Conservation (phyloP, 2,888 invertebrate species). For the Geotrupes spiniger region DNA sequence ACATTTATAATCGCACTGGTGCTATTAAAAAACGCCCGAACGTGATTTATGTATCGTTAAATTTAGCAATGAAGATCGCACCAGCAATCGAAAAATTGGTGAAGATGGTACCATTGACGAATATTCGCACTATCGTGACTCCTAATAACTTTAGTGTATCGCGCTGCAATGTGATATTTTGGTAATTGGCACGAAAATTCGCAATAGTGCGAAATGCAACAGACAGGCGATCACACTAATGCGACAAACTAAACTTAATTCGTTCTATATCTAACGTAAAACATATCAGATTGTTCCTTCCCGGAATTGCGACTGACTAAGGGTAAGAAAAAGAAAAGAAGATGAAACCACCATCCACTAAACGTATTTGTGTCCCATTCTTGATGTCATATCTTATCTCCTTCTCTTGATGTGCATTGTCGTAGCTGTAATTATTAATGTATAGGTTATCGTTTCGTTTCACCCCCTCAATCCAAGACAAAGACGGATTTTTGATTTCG, state of each 20-base stretch:
- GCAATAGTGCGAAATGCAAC: neutral
- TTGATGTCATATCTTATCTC: slow-evolving; percentile 23
- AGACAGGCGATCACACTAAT: too few relatives aligned
- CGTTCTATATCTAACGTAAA: slow-evolving; percentile 13
- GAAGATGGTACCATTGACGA: too few relatives aligned
- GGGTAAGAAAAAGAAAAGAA: neutral
- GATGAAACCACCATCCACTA: slow-evolving; percentile 33
- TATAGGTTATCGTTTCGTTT: slow-evolving; percentile 5
- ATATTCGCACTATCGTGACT: too few relatives aligned
- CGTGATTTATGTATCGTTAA: too few relatives aligned
- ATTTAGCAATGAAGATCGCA: too few relatives aligned
- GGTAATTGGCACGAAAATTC: too few relatives aligned
- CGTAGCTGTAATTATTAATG: slow-evolving; percentile 13
- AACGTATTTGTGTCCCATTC: slow-evolving; percentile 32
- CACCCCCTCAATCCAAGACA: neutral
- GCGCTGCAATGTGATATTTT: too few relatives aligned
- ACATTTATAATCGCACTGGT: too few relatives aligned
- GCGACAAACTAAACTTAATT: neutral
- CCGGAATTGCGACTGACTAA: slow-evolving; percentile 3
- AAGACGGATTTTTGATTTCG: slow-evolving; percentile 10
- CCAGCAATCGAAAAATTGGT: too few relatives aligned
- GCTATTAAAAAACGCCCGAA: too few relatives aligned
- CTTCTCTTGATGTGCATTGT: slow-evolving; percentile 24
- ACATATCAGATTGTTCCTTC: slow-evolving; percentile 41
- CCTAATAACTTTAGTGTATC: too few relatives aligned